Percentiles rank a stretch among this genome's conserved stretches.
These are phyloP conservation scores for Atta texana DNA, from an alignment of 1,140 invertebrate species.

Conservation along the genomic window DNA sequence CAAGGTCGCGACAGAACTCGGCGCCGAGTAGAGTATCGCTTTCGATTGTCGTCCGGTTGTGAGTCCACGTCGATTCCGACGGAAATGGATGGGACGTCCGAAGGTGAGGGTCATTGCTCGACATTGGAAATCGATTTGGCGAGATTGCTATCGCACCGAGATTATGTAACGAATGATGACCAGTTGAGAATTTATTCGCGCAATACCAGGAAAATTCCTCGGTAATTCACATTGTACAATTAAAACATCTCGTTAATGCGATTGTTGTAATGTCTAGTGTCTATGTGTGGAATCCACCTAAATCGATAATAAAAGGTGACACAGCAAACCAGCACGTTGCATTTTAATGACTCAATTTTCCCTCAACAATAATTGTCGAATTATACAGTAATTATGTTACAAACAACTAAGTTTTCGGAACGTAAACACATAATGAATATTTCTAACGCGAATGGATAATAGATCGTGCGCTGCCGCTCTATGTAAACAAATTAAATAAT, in stretches of 20 bases:
- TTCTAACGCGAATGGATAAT: neutral
- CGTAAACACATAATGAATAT: constrained; percentile 11
- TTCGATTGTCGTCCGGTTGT: constrained; percentile 6
- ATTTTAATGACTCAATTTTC: constrained; percentile 18
- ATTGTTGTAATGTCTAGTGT: neutral
- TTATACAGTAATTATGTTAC: neutral
- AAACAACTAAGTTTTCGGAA: constrained; percentile 5
- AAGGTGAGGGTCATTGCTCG: constrained; percentile 24
- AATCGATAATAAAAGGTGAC: constrained; percentile 17
- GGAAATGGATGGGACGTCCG: constrained; percentile 2
- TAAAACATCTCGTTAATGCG: constrained; percentile 22
- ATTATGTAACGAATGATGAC: constrained; percentile 9
- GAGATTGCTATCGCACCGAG: constrained; percentile 12
- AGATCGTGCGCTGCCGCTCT: neutral
- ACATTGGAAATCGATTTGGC: constrained; percentile 50
- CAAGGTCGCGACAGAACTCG: constrained; percentile 19
- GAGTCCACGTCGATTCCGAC: constrained; percentile 4
- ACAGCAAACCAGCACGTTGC: neutral
- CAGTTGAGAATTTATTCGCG: neutral
- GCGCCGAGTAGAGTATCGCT: neutral
- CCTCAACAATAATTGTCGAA: constrained; percentile 5
- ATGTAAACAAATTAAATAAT: constrained; percentile 36
- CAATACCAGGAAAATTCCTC: neutral
- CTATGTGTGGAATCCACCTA: neutral
- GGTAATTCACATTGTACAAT: constrained; percentile 7